Evolutionary conservation across 2,888 invertebrate genomes (phyloP).

Genomic region (Epistrophe grossulariae): DNA sequence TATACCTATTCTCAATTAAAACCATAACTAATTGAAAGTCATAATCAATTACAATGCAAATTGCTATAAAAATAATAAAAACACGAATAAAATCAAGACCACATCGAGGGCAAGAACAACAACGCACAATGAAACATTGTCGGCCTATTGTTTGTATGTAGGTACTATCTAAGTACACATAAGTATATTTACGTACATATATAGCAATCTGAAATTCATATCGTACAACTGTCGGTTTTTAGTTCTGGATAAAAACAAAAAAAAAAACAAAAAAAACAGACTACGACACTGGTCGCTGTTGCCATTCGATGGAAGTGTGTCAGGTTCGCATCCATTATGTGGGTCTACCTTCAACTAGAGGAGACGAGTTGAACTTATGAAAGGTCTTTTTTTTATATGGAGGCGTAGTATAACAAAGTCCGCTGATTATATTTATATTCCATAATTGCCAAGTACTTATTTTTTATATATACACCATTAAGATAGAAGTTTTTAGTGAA

Average conservation of each 20-base stretch:
- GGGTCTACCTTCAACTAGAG: conserved; percentile 59
- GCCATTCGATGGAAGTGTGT: conserved; percentile 66
- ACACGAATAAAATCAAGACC: conserved; percentile 21
- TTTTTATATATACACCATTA: no score
- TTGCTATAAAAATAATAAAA: neutral
- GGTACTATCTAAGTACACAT: no score
- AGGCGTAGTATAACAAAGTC: conserved; percentile 43
- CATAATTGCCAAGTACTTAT: neutral
- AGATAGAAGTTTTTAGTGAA: no score
- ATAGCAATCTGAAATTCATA: conserved; percentile 63
- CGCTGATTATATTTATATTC: conserved; percentile 33
- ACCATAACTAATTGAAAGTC: conserved; percentile 64
- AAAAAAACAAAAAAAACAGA: conserved; percentile 4
- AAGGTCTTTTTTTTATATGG: conserved; percentile 53
- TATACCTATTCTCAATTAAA: conserved; percentile 36
- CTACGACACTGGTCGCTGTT: conserved; percentile 22
- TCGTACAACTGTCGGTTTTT: conserved; percentile 43
- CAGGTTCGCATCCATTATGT: conserved; percentile 72
- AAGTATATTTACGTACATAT: neutral
- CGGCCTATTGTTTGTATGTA: no score
- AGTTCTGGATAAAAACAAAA: conserved; percentile 41
- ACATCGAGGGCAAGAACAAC: conserved; percentile 16
- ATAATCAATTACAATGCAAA: conserved; percentile 51
- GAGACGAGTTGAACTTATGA: conserved; percentile 59
- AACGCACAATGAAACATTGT: neutral